phyloP scores from a whole-genome alignment of 2,888 invertebrate species.

The Nomada fabriciana region DNA sequence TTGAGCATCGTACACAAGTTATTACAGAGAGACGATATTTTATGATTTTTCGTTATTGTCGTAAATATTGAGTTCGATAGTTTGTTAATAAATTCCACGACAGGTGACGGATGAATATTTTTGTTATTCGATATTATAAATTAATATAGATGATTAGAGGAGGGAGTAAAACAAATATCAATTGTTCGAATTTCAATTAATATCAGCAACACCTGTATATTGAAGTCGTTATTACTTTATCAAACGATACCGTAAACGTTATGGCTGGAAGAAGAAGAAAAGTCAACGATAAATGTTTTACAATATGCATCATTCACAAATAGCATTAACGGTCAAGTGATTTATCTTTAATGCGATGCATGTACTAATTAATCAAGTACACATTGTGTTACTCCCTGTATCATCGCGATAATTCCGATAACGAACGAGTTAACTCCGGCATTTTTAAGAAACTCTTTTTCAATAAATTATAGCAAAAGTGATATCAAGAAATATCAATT shows the following conservation, averaged over 20 bases:
- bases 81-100: constrained; percentile 29
- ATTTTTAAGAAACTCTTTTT: neutral
- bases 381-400: neutral
- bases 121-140: neutral
- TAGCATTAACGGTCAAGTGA: too few species aligned
- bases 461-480: too few species aligned
- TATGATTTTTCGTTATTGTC: constrained; percentile 2
- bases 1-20: constrained; percentile 2
- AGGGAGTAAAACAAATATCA: constrained; percentile 3
- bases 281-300: too few species aligned
- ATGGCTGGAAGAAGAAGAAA: too few species aligned
- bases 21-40: neutral
- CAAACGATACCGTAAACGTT: too few species aligned
- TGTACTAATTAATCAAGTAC: neutral
- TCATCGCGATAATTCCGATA: neutral
- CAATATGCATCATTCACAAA: too few species aligned
- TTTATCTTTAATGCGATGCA: too few species aligned
- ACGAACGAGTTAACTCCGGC: neutral
- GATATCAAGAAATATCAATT: too few species aligned
- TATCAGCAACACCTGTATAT: too few species aligned
- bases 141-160: neutral
- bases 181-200: neutral
- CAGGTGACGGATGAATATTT: neutral
- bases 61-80: neutral
- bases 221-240: too few species aligned